Percentiles rank a stretch among this genome's conserved stretches.
phyloP scores from a whole-genome alignment of 2,797 vertebrate species.

The Muscicapa striata region DNA sequence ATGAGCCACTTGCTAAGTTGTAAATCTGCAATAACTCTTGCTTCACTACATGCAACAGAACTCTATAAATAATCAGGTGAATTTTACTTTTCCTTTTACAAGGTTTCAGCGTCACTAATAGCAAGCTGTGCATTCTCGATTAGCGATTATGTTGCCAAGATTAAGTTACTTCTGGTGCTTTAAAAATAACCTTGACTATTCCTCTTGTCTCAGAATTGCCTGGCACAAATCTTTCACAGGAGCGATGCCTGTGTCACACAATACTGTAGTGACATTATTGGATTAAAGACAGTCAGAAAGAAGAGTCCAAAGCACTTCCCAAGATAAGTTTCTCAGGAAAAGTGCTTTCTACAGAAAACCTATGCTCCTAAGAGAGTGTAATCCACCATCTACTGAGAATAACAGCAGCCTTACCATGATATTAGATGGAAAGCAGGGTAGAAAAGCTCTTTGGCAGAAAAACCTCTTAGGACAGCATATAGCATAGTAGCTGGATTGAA shows the following conservation, averaged over 20 bases:
- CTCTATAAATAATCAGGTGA: slow-evolving; percentile 52
- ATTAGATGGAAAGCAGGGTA: background rate
- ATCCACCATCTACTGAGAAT: background rate
- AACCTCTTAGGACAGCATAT: background rate
- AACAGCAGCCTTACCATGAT: background rate
- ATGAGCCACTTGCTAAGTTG: slow-evolving; percentile 1
- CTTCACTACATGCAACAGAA: slow-evolving; percentile 1
- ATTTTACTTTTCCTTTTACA: slow-evolving; percentile 26
- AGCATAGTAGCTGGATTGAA: background rate
- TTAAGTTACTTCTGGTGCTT: slow-evolving; percentile 51
- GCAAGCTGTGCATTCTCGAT: slow-evolving; percentile 33
- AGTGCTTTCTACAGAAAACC: slow-evolving; percentile 19
- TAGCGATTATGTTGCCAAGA: background rate
- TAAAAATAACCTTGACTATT: slow-evolving; percentile 52
- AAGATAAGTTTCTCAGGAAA: slow-evolving; percentile 22
- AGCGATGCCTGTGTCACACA: background rate
- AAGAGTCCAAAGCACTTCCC: slow-evolving; percentile 24
- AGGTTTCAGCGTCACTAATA: slow-evolving; percentile 51
- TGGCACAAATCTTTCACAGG: slow-evolving; percentile 14
- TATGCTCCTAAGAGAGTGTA: background rate
- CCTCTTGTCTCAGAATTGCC: slow-evolving; percentile 2
- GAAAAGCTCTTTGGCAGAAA: background rate
- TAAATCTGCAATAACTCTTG: slow-evolving; percentile 14
- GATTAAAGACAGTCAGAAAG: slow-evolving; percentile 36
- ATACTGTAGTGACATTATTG: background rate